Evolutionary conservation across 1,140 invertebrate genomes (phyloP).

Genomic region (Hirudo medicinalis): DNA sequence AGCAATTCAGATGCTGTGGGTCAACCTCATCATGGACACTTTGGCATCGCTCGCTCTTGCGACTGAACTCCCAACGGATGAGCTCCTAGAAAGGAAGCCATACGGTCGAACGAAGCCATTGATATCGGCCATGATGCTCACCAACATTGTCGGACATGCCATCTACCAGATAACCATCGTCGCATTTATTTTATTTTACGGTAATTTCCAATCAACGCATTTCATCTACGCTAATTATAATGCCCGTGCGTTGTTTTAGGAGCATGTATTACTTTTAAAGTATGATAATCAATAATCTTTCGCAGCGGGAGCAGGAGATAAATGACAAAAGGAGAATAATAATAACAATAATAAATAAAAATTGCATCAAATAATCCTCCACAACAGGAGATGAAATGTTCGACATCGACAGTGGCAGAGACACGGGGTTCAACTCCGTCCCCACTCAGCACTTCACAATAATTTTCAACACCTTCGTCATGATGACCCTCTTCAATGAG

Average conservation of each 20-base stretch:
- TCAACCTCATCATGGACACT: slow-evolving; percentile 98
- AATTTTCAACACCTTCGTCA: slow-evolving; percentile 98
- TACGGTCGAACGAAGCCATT: slow-evolving; percentile 93
- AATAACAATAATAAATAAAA: no score
- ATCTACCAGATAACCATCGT: slow-evolving; percentile 86
- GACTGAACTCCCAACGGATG: slow-evolving; percentile 84
- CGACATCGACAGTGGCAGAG: slow-evolving; percentile 73
- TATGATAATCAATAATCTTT: no score
- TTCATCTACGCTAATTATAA: no score
- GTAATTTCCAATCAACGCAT: background rate
- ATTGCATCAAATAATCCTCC: no score
- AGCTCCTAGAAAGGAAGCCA: slow-evolving; percentile 79
- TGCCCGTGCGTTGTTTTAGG: no score
- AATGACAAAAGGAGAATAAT: no score
- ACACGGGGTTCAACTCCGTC: slow-evolving; percentile 27
- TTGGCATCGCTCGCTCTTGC: slow-evolving; percentile 87
- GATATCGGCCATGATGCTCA: slow-evolving; percentile 95
- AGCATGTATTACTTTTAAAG: no score
- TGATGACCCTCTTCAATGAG: slow-evolving; percentile 99
- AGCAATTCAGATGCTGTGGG: slow-evolving; percentile 99
- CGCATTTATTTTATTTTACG: slow-evolving; percentile 49
- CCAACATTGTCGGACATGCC: slow-evolving; percentile 91
- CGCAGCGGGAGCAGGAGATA: no score
- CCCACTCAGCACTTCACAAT: slow-evolving; percentile 90
- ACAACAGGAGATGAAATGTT: slow-evolving; percentile 53